Conservation (phyloP, 2,797 vertebrate genomes). For the Sebastes iracundus region DNA sequence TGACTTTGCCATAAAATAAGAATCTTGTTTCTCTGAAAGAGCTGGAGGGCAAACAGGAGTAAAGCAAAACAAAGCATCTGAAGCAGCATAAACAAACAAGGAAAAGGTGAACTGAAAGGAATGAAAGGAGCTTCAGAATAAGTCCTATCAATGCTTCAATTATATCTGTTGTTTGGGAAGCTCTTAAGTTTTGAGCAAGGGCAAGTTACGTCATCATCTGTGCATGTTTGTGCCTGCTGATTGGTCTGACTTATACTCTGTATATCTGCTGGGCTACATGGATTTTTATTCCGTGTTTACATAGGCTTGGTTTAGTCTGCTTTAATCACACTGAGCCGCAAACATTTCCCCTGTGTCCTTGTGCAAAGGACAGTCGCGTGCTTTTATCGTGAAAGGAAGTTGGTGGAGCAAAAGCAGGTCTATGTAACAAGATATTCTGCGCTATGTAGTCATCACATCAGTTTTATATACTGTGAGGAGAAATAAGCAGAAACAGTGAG, state of each 20-base stretch:
- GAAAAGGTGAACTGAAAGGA: background rate
- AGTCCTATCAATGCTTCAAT: background rate
- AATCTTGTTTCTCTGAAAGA: background rate
- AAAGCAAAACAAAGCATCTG: background rate
- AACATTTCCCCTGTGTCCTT: background rate
- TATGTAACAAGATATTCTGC: background rate
- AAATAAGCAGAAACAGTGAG: background rate
- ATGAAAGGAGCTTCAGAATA: background rate
- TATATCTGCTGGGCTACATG: background rate
- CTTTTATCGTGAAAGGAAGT: background rate
- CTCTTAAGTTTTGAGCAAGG: background rate
- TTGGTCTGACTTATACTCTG: background rate
- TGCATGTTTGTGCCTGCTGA: background rate
- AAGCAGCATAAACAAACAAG: background rate
- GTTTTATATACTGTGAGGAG: background rate
- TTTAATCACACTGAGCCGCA: background rate
- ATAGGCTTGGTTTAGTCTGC: background rate
- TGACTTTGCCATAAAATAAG: background rate
- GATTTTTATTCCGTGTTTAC: background rate
- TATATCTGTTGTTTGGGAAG: background rate
- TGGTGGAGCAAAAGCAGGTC: background rate
- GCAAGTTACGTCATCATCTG: background rate
- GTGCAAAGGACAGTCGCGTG: background rate
- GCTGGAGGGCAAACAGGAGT: background rate
- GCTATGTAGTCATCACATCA: background rate